Conservation (phyloP, 1,140 invertebrate species). For the Chymomyza costata region DNA sequence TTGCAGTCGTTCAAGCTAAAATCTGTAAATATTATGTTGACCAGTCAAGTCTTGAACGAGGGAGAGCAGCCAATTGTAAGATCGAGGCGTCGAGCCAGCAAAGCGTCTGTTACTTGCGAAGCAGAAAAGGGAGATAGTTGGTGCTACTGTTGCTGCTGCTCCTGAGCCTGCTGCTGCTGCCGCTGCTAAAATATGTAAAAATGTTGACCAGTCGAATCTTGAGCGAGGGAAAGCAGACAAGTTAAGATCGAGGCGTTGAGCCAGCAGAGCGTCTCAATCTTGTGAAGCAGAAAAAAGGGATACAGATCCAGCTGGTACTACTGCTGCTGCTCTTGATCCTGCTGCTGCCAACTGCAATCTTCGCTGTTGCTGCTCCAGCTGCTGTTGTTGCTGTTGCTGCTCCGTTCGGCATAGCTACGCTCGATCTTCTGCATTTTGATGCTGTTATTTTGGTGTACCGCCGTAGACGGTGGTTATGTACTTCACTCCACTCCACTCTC, state of each 20-base stretch:
- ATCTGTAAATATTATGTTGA: constrained; percentile 38
- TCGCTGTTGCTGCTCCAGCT: constrained; percentile 13
- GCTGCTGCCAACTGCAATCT: constrained; percentile 17
- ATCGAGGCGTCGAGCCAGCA: constrained; percentile 10
- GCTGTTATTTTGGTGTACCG: background rate
- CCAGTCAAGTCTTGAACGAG: constrained; percentile 29
- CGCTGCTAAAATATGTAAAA: no score
- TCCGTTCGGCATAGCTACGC: background rate
- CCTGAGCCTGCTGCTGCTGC: no score
- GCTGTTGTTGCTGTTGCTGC: no score
- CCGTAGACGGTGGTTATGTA: no score
- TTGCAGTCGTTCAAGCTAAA: constrained; percentile 47
- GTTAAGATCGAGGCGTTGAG: no score
- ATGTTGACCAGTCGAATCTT: constrained; percentile 19
- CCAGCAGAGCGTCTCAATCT: constrained; percentile 45
- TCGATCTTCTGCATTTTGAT: constrained; percentile 7
- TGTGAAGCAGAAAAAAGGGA: constrained; percentile 25
- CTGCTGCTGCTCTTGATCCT: constrained; percentile 25
- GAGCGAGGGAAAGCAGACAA: constrained; percentile 34
- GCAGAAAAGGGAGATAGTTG: no score
- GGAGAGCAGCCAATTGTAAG: constrained; percentile 1
- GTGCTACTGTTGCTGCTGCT: no score
- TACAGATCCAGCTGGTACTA: constrained; percentile 12
- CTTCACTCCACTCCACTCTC: no score
- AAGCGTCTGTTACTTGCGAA: no score